Evolutionary conservation across 1,140 invertebrate species (phyloP).

Genomic region (Drosophila sturtevanti): DNA sequence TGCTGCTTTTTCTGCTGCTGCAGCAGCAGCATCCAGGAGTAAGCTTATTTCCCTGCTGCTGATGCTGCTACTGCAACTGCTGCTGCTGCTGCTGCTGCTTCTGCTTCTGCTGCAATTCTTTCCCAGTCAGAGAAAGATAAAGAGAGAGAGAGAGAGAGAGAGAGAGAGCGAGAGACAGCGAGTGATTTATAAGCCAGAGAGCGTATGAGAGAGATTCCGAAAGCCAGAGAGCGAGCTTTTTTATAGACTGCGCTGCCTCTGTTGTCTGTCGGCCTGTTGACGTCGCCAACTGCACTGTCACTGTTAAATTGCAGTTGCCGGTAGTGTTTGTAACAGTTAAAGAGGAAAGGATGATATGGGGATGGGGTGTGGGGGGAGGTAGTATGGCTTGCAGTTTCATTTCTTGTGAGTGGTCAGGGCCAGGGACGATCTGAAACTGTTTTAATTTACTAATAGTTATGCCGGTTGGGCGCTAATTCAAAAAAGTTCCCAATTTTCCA

Average conservation of each 20-base stretch:
- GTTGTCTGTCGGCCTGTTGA: background rate
- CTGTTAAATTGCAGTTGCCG: constrained; percentile 40
- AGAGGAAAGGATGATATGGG: background rate
- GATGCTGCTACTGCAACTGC: constrained; percentile 12
- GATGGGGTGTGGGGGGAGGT: background rate
- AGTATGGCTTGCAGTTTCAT: background rate
- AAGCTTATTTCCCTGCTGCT: constrained; percentile 18
- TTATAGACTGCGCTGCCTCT: constrained; percentile 41
- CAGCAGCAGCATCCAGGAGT: constrained; percentile 52
- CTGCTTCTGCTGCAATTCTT: background rate
- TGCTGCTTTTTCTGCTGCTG: constrained; percentile 49
- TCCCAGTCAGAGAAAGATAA: background rate
- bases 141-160: background rate
- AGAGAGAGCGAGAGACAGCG: background rate
- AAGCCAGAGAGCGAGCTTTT: constrained; percentile 45
- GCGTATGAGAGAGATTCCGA: background rate
- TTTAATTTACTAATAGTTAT: background rate
- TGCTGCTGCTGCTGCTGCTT: constrained; percentile 17
- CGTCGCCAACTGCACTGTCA: constrained; percentile 3
- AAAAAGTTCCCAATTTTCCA: too few species aligned
- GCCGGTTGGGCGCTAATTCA: too few species aligned
- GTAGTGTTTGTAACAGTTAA: background rate
- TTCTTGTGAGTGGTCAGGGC: constrained; percentile 4
- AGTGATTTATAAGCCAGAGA: background rate
- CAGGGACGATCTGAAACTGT: background rate